Percentiles rank a stretch among this genome's conserved stretches.
These are phyloP conservation scores for Paracentrotus lividus DNA, from an alignment of 53 echinoderm and acorn worm species.

Conservation along the genomic window DNA sequence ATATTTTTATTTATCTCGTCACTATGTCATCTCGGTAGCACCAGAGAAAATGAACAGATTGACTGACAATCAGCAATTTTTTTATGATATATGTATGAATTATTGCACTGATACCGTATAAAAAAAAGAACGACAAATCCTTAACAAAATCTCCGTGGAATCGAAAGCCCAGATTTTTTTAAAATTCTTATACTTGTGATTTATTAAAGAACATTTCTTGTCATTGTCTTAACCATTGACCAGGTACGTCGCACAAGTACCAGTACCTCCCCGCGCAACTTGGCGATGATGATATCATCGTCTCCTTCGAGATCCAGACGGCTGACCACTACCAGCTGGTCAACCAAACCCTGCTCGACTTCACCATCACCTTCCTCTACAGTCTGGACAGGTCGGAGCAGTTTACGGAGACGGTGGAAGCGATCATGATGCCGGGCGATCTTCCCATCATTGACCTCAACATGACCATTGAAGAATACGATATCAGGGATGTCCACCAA, in stretches of 20 bases:
- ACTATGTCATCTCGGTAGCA: no score
- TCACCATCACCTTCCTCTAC: conserved; percentile 84
- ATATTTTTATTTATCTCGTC: no score
- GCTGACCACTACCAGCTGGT: conserved; percentile 85
- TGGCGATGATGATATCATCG: conserved; percentile 86
- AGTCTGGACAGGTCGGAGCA: conserved; percentile 76
- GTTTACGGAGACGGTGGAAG: conserved; percentile 75
- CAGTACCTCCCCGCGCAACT: conserved; percentile 75
- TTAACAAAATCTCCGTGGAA: no score
- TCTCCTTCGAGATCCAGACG: conserved; percentile 88
- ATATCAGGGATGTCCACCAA: conserved; percentile 80
- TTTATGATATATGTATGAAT: no score
- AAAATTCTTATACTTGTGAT: no score
- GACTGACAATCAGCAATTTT: no score
- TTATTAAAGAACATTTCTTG: background rate
- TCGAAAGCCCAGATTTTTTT: no score
- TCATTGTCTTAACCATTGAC: background rate
- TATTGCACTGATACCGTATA: no score
- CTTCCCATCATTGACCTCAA: conserved; percentile 81
- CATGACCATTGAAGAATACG: conserved; percentile 83
- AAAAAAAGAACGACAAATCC: no score
- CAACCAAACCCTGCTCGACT: conserved; percentile 74
- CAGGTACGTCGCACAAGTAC: conserved; percentile 86
- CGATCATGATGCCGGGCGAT: conserved; percentile 75
- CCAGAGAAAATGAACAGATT: no score